Conservation (phyloP, 2,888 invertebrate species). For the Thera obeliscata region DNA sequence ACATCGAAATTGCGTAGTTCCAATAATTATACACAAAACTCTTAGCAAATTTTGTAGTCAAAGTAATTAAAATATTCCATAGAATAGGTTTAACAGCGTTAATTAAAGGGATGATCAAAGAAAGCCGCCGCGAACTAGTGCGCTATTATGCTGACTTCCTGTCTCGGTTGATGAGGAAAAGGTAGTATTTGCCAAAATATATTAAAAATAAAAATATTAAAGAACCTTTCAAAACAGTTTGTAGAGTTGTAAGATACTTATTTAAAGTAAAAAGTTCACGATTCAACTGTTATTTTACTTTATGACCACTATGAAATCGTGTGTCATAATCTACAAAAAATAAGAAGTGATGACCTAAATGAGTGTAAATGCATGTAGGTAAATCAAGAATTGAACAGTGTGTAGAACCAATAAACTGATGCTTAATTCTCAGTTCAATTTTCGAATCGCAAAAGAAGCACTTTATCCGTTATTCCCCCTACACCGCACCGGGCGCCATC, state of each 20-base stretch:
- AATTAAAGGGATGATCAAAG: constrained; percentile 80
- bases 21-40: constrained; percentile 7
- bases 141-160: constrained; percentile 76
- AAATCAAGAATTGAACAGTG: too few species aligned
- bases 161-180: constrained; percentile 40
- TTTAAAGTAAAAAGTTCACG: too few species aligned
- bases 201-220: too few species aligned
- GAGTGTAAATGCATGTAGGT: too few species aligned
- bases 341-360: too few species aligned
- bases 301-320: too few species aligned
- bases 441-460: constrained; percentile 33
- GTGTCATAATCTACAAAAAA: too few species aligned
- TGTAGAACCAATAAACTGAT: too few species aligned
- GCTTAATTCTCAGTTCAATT: not conserved
- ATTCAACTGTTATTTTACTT: too few species aligned
- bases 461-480: constrained; percentile 44
- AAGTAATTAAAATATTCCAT: constrained; percentile 33
- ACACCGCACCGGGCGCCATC: constrained; percentile 66
- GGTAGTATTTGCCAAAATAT: constrained; percentile 38
- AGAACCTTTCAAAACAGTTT: too few species aligned
- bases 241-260: too few species aligned
- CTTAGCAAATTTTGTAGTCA: constrained; percentile 12
- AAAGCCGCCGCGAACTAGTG: constrained; percentile 57
- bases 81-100: constrained; percentile 50
- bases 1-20: constrained; percentile 7